Percentiles rank a stretch among this genome's conserved stretches.
phyloP scores from a whole-genome alignment of 2,797 vertebrate genomes.

The Lutjanus argentimaculatus region DNA sequence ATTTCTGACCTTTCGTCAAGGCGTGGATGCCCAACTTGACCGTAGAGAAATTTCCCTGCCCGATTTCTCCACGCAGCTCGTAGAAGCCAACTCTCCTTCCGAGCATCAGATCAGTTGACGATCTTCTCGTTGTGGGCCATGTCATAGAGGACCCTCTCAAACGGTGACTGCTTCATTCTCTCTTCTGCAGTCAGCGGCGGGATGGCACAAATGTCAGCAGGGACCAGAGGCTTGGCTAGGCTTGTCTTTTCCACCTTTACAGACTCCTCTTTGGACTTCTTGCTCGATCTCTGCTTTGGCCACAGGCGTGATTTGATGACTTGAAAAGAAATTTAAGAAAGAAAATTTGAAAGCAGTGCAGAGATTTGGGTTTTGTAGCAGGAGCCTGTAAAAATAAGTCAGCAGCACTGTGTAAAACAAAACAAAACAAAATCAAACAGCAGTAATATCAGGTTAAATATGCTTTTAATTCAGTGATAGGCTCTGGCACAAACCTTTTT shows the following conservation, averaged over 20 bases:
- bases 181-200: conserved; percentile 72
- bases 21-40: conserved; percentile 86
- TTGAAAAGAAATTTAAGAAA: conserved; percentile 37
- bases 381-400: background rate
- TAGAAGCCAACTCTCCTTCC: conserved; percentile 86
- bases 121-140: conserved; percentile 83
- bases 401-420: background rate
- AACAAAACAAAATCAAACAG: too few relatives aligned
- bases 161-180: conserved; percentile 74
- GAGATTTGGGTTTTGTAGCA: background rate
- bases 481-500: too few relatives aligned
- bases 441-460: too few relatives aligned
- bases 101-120: conserved; percentile 78
- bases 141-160: conserved; percentile 85
- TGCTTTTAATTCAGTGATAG: too few relatives aligned
- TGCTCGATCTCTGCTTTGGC: conserved; percentile 71
- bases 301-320: conserved; percentile 70
- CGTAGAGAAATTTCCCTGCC: conserved; percentile 86
- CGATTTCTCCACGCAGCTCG: conserved; percentile 86
- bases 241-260: conserved; percentile 40
- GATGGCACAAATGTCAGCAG: background rate
- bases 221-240: conserved; percentile 3
- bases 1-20: conserved; percentile 84
- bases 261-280: conserved; percentile 62
- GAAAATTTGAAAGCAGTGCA: background rate